Conservation (phyloP, 2,113 vertebrate species). For the Herpetotheres cachinnans region DNA sequence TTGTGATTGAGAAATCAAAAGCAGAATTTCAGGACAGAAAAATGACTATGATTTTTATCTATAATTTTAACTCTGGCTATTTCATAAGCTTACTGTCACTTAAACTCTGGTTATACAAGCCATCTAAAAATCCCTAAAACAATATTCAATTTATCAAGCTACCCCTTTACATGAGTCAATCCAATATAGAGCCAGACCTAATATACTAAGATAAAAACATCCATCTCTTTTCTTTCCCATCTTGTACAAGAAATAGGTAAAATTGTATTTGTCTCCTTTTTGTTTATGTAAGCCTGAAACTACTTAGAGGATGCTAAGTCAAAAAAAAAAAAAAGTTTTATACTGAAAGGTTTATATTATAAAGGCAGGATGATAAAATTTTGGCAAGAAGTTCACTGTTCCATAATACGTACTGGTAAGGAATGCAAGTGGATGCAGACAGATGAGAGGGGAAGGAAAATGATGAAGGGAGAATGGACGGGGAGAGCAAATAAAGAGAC, state of each 20-base stretch:
- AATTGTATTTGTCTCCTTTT: background rate
- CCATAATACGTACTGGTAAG: background rate
- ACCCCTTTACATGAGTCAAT: background rate
- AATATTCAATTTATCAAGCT: background rate
- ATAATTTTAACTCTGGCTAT: background rate
- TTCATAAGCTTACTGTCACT: background rate
- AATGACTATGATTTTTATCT: background rate
- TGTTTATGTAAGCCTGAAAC: background rate
- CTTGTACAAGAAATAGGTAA: background rate
- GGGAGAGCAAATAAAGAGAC: background rate
- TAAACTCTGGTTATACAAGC: background rate
- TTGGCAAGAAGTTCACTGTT: background rate
- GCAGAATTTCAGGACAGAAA: background rate
- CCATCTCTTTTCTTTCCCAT: background rate
- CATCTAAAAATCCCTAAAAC: background rate
- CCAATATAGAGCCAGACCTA: background rate
- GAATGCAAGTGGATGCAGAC: background rate
- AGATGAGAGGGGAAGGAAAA: background rate
- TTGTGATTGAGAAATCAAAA: constrained; percentile 1
- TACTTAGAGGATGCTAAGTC: background rate
- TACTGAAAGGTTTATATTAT: background rate
- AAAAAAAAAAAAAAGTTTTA: background rate
- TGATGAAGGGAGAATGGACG: background rate
- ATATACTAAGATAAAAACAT: background rate
- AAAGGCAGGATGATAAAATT: background rate